Conservation (phyloP, 1,140 invertebrate species). For the Brachionus rubens region DNA sequence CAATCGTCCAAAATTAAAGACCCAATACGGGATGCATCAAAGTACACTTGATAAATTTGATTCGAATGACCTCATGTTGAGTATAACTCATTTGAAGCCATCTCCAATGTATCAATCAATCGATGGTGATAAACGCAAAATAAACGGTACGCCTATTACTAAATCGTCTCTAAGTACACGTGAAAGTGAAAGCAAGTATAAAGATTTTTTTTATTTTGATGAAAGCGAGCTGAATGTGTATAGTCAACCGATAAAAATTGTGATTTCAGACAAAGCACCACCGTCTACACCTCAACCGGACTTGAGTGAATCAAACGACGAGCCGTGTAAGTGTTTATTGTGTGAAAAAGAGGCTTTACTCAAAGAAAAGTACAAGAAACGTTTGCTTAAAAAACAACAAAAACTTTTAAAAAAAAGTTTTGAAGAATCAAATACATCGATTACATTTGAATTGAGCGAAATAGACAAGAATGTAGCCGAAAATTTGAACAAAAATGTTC, state of each 20-base stretch:
- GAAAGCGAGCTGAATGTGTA: background rate
- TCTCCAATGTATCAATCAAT: background rate
- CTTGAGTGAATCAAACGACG: background rate
- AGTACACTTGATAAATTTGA: background rate
- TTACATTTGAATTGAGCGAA: background rate
- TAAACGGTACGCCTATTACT: background rate
- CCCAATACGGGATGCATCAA: background rate
- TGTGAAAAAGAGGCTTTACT: slow-evolving; percentile 8
- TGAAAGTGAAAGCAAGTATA: slow-evolving; percentile 11
- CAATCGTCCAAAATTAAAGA: slow-evolving; percentile 24
- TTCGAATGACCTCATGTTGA: background rate
- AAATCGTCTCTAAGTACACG: slow-evolving; percentile 4
- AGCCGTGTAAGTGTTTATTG: slow-evolving; percentile 13
- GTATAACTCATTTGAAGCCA: background rate
- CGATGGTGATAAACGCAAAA: background rate
- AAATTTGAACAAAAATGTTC: background rate
- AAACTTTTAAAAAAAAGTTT: background rate
- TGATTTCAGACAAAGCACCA: background rate
- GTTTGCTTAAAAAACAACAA: background rate
- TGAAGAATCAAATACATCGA: background rate
- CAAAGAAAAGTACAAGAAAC: background rate
- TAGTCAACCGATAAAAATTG: background rate
- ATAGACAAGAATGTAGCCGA: slow-evolving; percentile 7
- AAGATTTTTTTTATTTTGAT: slow-evolving; percentile 19
- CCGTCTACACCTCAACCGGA: background rate